Conservation (phyloP, 1,140 invertebrate species). For the Habropoda laboriosa region DNA sequence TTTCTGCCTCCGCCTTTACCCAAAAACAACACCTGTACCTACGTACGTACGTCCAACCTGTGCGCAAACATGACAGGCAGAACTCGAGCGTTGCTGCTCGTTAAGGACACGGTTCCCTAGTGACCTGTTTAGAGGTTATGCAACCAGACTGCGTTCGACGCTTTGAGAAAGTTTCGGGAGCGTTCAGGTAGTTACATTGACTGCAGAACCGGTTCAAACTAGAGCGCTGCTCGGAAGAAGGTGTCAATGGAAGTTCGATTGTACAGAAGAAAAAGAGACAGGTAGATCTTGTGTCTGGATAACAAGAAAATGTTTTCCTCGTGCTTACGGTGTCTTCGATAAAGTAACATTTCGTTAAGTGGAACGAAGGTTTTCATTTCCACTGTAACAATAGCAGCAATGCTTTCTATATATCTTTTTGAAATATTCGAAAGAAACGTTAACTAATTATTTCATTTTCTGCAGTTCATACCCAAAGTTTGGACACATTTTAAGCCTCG, state of each 20-base stretch:
- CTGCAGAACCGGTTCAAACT: conserved; percentile 25
- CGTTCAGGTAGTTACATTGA: not conserved
- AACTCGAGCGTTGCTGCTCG: not conserved
- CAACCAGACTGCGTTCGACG: not conserved
- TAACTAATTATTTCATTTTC: too few species aligned
- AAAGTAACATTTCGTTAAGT: too few species aligned
- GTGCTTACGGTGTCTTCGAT: too few species aligned
- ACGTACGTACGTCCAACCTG: not conserved
- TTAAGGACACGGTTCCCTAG: conserved; percentile 14
- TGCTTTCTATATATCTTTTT: too few species aligned
- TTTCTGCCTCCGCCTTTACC: conserved; percentile 4
- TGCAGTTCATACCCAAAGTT: too few species aligned
- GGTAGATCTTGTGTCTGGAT: too few species aligned
- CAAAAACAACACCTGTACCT: conserved; percentile 53
- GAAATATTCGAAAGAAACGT: too few species aligned
- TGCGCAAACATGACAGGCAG: not conserved
- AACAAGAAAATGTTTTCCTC: too few species aligned
- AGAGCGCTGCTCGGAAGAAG: conserved; percentile 1
- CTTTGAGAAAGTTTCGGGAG: conserved; percentile 29
- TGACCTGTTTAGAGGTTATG: not conserved
- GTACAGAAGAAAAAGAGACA: not conserved
- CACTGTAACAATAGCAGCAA: too few species aligned
- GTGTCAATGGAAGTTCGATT: not conserved
- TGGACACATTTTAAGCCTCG: too few species aligned
- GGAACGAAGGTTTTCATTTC: too few species aligned